phyloP scores from a whole-genome alignment of 2,888 invertebrate genomes.

The Stenodema calcarata region DNA sequence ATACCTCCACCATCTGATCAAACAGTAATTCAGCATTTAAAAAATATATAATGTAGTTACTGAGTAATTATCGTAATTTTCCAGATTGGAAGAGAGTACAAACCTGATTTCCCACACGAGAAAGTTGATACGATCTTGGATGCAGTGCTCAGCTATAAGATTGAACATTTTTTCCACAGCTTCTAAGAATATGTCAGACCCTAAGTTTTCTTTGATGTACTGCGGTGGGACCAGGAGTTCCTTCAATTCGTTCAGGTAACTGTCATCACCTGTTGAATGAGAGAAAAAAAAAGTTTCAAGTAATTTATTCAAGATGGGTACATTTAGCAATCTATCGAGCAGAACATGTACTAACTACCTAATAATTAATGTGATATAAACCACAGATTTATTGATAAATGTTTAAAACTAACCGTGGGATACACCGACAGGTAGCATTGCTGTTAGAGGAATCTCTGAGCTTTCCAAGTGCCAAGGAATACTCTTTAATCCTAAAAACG shows the following conservation, averaged over 20 bases:
- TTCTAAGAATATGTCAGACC: slow-evolving; percentile 50
- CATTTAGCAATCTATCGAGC: too few species aligned
- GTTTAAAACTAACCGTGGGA: not conserved
- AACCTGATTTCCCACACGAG: slow-evolving; percentile 50
- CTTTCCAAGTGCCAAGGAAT: slow-evolving; percentile 55
- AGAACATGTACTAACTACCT: not conserved
- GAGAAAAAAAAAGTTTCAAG: not conserved
- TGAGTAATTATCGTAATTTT: too few species aligned
- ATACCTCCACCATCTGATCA: slow-evolving; percentile 36
- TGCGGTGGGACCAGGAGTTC: slow-evolving; percentile 51
- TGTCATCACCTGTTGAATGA: not conserved
- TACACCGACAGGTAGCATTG: not conserved
- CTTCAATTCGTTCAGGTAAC: slow-evolving; percentile 45
- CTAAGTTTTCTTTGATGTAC: slow-evolving; percentile 46
- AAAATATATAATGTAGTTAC: not conserved
- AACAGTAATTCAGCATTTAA: not conserved
- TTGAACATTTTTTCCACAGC: slow-evolving; percentile 52
- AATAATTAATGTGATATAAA: too few species aligned
- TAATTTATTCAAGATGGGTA: too few species aligned
- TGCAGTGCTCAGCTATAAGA: slow-evolving; percentile 45
- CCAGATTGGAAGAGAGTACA: not conserved
- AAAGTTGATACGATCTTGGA: slow-evolving; percentile 35
- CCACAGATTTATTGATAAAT: not conserved
- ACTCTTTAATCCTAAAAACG: slow-evolving; percentile 50
- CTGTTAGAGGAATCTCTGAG: slow-evolving; percentile 53